Percentiles rank a stretch among this genome's conserved stretches.
Conservation (phyloP, 2,888 invertebrate species). For the Poecilobothrus nobilitatus region DNA sequence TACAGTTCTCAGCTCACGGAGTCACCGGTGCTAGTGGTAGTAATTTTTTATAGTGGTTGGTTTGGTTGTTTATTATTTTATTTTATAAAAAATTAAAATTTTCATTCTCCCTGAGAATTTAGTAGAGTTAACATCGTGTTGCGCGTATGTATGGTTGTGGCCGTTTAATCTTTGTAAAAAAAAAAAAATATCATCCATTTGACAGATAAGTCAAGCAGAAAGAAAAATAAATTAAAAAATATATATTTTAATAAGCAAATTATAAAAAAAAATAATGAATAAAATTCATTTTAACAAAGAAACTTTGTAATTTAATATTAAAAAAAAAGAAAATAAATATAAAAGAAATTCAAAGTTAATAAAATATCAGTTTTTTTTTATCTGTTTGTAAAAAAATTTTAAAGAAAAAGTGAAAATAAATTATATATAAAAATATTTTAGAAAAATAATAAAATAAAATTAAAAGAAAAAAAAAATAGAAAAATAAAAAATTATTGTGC, state of each 20-base stretch:
- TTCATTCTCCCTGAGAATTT: conserved; percentile 4
- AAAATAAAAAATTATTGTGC: neutral
- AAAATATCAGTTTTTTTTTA: neutral
- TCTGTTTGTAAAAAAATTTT: neutral
- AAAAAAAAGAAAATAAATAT: too few relatives aligned
- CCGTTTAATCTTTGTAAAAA: too few relatives aligned
- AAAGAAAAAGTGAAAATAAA: neutral
- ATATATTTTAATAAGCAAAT: too few relatives aligned
- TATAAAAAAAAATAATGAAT: neutral
- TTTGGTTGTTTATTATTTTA: neutral
- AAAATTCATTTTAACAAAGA: neutral
- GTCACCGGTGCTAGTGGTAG: too few relatives aligned
- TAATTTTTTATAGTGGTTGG: neutral
- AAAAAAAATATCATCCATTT: neutral
- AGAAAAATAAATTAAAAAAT: neutral
- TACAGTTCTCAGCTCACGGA: too few relatives aligned
- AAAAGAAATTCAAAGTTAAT: too few relatives aligned
- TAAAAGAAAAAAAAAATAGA: neutral
- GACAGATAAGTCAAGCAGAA: neutral
- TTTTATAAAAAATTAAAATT: neutral
- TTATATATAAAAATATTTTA: neutral
- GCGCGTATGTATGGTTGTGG: neutral
- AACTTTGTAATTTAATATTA: neutral
- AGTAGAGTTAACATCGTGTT: neutral
- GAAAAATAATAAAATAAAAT: neutral